Evolutionary conservation across 2,113 vertebrate species (phyloP), one percentile per base, ranked within the genome.

Genomic region (Sander vitreus): DNA sequence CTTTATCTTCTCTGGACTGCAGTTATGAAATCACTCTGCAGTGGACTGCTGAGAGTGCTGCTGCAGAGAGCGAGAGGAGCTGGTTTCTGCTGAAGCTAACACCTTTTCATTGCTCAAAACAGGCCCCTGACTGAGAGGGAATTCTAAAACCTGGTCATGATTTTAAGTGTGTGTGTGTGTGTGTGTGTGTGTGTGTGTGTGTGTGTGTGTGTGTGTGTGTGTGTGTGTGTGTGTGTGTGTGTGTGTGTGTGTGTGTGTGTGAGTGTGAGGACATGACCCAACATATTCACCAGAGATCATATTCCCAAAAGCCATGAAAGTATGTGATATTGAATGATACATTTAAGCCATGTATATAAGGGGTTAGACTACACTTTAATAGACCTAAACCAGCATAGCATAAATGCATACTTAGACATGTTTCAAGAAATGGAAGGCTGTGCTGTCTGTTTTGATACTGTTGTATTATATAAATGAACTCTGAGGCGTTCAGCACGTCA

Each of bases 21-120:
- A 47, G 76, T 78, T 79, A 71, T 63, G 59, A 85, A 91, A 84
- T 68, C 68, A 68, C 11, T 21, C 74, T 1, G 50, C 66, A 70
- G 82, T 47, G 60, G n/a, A 43, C 68, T 81, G 47, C 76, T 71
- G 45, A 63, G 58, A 80, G 73, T 12, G n/a, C 69, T 45, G 73
- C 62, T 79, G 50, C 76, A 75, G 64, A 72, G 63, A 65, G 27
- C 6, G n/a, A 21, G 36, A 50, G 33, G 57, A 53, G 43, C 55
- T n/a, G 48, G 36, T 68, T 85, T 83, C 25, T 85, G 73, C 80
- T 83, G 47, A 81, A 57, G 55, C 23, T n/a, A 47, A 80, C 33
- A 77, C 72, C 43, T 76, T 89, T 72, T n/a, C 30, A 33, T 33
- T 55, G 18, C 76, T 39, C 13, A 25, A 48, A 86, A 78, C 77